These are phyloP conservation scores for Girardia tigrina DNA, from an alignment of 2,888 invertebrate genomes.

Conservation along the genomic window DNA sequence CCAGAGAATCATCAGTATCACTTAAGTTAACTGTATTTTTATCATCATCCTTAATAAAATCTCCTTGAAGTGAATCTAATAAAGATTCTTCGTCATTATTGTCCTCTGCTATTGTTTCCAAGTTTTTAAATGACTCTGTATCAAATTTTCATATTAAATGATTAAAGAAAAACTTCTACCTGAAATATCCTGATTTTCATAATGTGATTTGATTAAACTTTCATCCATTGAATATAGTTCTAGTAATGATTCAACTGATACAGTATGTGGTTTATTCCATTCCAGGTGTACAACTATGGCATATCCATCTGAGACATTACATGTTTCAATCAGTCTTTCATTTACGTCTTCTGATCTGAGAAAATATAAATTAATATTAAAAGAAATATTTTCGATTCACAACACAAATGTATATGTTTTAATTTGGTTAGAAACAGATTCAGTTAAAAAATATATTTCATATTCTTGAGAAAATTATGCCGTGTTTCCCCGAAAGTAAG, in stretches of 20 bases:
- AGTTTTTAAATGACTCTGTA: not conserved
- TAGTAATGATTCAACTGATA: not conserved
- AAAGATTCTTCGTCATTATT: not conserved
- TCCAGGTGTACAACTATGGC: not conserved
- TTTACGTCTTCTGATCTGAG: not conserved
- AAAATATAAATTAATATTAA: too few species aligned
- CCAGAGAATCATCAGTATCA: constrained; percentile 10
- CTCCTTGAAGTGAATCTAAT: not conserved
- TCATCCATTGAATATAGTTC: not conserved
- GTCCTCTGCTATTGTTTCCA: not conserved
- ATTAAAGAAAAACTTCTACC: not conserved
- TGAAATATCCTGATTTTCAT: not conserved
- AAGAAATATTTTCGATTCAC: too few species aligned
- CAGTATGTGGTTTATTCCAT: constrained; percentile 15
- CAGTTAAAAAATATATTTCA: too few species aligned
- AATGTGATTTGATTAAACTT: constrained; percentile 17
- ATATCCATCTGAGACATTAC: not conserved
- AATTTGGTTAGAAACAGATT: too few species aligned
- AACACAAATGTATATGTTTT: too few species aligned
- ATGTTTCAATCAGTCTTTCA: not conserved
- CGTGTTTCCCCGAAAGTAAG: too few species aligned
- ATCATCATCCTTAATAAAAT: not conserved
- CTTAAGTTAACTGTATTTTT: not conserved
- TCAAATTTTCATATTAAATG: not conserved
- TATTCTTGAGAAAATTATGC: too few species aligned